Conservation (phyloP, 2,797 vertebrate genomes). For the Lithobates sylvaticus region DNA sequence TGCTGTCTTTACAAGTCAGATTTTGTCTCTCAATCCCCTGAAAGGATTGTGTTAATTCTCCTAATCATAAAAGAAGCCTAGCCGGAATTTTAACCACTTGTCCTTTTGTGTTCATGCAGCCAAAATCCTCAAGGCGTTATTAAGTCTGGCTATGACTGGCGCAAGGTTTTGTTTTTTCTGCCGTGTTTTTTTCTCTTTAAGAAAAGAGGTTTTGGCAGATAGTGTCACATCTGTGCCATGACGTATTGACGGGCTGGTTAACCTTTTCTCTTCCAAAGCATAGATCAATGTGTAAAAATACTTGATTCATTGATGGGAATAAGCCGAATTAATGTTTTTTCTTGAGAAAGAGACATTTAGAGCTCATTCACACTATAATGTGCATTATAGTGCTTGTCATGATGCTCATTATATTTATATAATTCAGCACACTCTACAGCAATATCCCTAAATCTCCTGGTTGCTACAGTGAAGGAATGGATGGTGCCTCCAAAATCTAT, state of each 20-base stretch:
- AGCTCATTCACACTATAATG: too few relatives aligned
- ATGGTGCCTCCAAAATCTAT: too few relatives aligned
- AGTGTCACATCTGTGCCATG: slow-evolving; percentile 44
- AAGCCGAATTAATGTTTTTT: too few relatives aligned
- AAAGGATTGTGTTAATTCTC: slow-evolving; percentile 55
- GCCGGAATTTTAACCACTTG: slow-evolving; percentile 55
- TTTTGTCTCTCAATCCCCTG: slow-evolving; percentile 49
- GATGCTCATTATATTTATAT: too few relatives aligned
- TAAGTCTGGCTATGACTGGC: slow-evolving; percentile 50
- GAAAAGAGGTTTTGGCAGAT: slow-evolving; percentile 25
- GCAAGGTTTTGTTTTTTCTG: slow-evolving; percentile 36
- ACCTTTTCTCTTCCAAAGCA: not conserved
- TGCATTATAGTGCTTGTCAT: too few relatives aligned
- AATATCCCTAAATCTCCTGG: too few relatives aligned
- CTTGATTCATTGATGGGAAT: too few relatives aligned
- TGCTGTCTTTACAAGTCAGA: slow-evolving; percentile 62
- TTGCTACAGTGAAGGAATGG: too few relatives aligned
- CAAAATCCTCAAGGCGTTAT: slow-evolving; percentile 59
- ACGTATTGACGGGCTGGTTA: not conserved
- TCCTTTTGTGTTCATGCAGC: slow-evolving; percentile 54
- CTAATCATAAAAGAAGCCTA: slow-evolving; percentile 60
- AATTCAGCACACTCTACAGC: too few relatives aligned
- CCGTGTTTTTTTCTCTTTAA: slow-evolving; percentile 25
- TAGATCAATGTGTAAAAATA: not conserved
- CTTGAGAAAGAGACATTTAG: too few relatives aligned